Conservation (phyloP, 2,113 vertebrate species). For the Cololabis saira region DNA sequence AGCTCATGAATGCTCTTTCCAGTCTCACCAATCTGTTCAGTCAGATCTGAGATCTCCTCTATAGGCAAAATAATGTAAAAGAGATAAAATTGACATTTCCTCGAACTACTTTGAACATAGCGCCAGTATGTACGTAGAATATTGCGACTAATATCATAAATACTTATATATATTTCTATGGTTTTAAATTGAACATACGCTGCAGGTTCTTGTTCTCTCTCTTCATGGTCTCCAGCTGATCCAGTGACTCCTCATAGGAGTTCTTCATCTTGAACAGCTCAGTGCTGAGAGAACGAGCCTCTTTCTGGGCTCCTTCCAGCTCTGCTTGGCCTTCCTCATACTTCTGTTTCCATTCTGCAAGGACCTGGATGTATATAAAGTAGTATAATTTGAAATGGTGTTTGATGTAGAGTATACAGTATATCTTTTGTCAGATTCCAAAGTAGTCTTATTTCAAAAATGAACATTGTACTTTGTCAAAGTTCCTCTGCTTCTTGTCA, state of each 20-base stretch:
- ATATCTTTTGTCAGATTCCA: neutral
- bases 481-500: constrained; percentile 81
- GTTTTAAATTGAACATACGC: constrained; percentile 35
- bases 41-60: constrained; percentile 73
- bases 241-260: constrained; percentile 70
- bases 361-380: constrained; percentile 38
- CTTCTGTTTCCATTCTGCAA: constrained; percentile 84
- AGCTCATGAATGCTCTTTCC: constrained; percentile 68
- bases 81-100: neutral
- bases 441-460: neutral
- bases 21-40: constrained; percentile 69
- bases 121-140: too few relatives aligned
- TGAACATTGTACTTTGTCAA: constrained; percentile 67
- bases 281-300: constrained; percentile 71
- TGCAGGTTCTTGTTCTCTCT: constrained; percentile 74
- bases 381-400: neutral
- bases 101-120: neutral
- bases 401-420: neutral
- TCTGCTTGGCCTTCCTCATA: constrained; percentile 83
- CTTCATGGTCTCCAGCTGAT: constrained; percentile 69
- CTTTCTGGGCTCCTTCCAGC: constrained; percentile 82
- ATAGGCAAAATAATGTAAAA: neutral
- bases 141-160: too few relatives aligned
- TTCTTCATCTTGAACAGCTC: constrained; percentile 74
- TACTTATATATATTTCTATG: too few relatives aligned